Conservation (phyloP, 2,888 invertebrate genomes). For the Nipponacmea schrenckii region DNA sequence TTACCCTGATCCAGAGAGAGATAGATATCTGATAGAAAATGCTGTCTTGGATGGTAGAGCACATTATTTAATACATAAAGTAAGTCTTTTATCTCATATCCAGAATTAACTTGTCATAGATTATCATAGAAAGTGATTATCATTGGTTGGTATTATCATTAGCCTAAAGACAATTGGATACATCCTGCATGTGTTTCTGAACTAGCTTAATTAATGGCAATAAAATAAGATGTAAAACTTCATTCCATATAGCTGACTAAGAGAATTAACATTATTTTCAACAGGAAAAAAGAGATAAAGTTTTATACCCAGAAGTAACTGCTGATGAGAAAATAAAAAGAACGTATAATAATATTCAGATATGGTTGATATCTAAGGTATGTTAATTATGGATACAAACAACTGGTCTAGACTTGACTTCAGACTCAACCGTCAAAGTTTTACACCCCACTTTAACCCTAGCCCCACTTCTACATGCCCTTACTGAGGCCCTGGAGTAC, state of each 20-base stretch:
- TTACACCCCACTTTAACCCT: no score
- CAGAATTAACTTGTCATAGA: no score
- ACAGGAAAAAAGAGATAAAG: constrained; percentile 41
- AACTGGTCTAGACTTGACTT: no score
- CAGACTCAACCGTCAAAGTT: no score
- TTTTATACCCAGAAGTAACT: constrained; percentile 57
- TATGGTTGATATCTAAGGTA: constrained; percentile 64
- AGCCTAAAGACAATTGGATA: background rate
- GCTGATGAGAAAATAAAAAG: constrained; percentile 52
- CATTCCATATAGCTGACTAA: no score
- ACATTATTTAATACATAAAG: constrained; percentile 53
- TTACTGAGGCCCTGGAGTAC: no score
- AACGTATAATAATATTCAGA: constrained; percentile 50
- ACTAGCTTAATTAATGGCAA: no score
- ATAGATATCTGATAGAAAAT: constrained; percentile 27
- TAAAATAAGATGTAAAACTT: no score
- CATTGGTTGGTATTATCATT: background rate
- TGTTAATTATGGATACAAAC: constrained; percentile 7
- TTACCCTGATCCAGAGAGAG: constrained; percentile 31
- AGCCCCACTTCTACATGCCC: no score
- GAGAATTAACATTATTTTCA: background rate
- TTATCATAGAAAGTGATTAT: background rate
- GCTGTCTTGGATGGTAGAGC: constrained; percentile 46
- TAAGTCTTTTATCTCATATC: constrained; percentile 23
- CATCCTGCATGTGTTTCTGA: background rate